phyloP scores from a whole-genome alignment of 2,888 invertebrate genomes.

The Lepidocyrtinus sp. region DNA sequence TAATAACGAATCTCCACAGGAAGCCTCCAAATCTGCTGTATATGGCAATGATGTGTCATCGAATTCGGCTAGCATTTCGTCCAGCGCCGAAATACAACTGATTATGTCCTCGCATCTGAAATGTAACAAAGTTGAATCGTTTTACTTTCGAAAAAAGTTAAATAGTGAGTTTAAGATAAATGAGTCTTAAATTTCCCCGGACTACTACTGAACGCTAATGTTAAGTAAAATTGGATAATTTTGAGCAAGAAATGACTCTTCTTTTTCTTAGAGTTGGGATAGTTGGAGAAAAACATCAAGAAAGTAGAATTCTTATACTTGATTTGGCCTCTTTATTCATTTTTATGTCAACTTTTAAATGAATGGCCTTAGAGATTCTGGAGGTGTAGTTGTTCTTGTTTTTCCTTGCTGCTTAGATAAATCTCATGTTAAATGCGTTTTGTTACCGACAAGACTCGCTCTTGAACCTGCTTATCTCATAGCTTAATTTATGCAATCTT shows the following conservation, averaged over 20 bases:
- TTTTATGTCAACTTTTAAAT: background rate
- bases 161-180: background rate
- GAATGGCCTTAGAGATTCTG: background rate
- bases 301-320: no score
- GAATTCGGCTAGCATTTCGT: conserved; percentile 70
- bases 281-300: no score
- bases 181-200: background rate
- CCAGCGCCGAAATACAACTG: conserved; percentile 69
- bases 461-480: no score
- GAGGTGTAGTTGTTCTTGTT: background rate
- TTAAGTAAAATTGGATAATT: background rate
- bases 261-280: no score
- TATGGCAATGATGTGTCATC: conserved; percentile 67
- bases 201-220: background rate
- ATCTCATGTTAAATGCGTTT: background rate
- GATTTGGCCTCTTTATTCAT: no score
- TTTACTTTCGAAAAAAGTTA: background rate
- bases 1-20: conserved; percentile 29
- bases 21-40: conserved; percentile 39
- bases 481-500: no score
- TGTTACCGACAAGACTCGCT: no score
- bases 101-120: conserved; percentile 70
- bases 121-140: conserved; percentile 12
- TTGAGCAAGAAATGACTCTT: no score
- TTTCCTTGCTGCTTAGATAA: background rate